Base-by-base conservation (phyloP, 1,140 invertebrate species). In the Macrotrachela quadricornifera region DNA sequence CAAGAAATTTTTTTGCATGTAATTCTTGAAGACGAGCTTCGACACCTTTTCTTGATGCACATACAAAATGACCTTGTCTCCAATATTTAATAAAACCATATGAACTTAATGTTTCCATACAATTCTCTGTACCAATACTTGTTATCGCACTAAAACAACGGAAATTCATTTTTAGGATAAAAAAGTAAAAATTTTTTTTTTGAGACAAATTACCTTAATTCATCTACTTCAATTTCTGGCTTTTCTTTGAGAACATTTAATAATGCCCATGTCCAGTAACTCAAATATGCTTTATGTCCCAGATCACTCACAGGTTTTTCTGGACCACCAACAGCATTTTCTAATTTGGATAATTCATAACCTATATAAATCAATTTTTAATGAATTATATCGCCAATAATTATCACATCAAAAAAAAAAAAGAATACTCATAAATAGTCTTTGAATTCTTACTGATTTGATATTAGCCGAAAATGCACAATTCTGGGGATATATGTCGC, bases 51-150 rank as follows among this genome's bases (percentile, higher is more conserved):
- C 40, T 42, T 8, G 45, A 46, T 10, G 44, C 51, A 46, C 51
- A 53, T 36, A 54, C 46, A 15, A 94, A 85, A 72, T 95, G 86
- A 60, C 94, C 86, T 0, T 90, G 88, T 69, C 92, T 91, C 87
- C 87, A 92, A 66, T 92, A 94, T 65, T 91, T 91, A 0, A 92
- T 82, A 83, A 96, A 87, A 64, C 95, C 94, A 79, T 95, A 81
- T 42, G 82, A 84, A 71, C 95, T 87, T 30, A 96, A 70, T 0
- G 91, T 95, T 3, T 82, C 85, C 61, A 95, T 90, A 38, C 95
- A 94, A 62, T 96, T 90, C 11, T 80, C 82, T 61, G 88, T 83
- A 1, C 85, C 82, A 57, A 95, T 94, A 62, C 85, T 86, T 2
- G 88, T 95, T 79, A 90, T 82, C 3, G 21, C 21, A 30, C 21